Base-by-base conservation (phyloP, 2,888 invertebrate genomes). In the Apotomis capreana region DNA sequence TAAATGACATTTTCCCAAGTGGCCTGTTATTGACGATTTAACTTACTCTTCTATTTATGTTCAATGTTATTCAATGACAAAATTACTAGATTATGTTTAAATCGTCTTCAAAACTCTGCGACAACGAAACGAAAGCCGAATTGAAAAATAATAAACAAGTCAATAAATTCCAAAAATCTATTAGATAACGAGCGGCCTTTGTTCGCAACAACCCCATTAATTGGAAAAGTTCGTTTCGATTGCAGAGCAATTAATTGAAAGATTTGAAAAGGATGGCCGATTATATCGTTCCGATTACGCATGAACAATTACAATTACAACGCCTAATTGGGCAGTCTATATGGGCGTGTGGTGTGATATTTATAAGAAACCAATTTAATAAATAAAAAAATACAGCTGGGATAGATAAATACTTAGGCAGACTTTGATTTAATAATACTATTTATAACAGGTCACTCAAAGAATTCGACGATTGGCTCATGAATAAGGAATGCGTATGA, bases 171-270 rank as follows among this genome's bases (percentile, higher is more conserved):
- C 40, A 52, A 70, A 70, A 63, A 69, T 69, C 69, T 64, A 58
- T 59, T 58, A 70, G 55, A 69, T 52, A 70, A 12, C 58, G n/a
- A 61, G 26, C 60, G 15, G 51, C 57, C 67, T 60, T 70, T 70
- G 67, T 71, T 71, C 67, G 40, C 40, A 71, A 62, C 71, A 68
- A 40, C 55, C 55, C 67, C n/a, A 71, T 71, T 71, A 61, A 71
- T 71, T 61, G 71, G 60, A 62, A 71, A 71, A 68, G 51, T 71
- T 69, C 67, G 37, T 60, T 71, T 57, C 61, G 51, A 71, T 67
- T 71, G 61, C 54, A 44, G 57, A 10, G 61, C 71, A 68, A 70
- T 71, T 71, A 68, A 62, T 61, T 55, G 55, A 46, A 71, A 58
- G 67, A 68, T 71, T 71, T 61, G 67, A 68, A 70, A 67, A 55